These are phyloP conservation scores for Drosophila aldrichi DNA, from an alignment of 2,888 invertebrate genomes.

Conservation along the genomic window DNA sequence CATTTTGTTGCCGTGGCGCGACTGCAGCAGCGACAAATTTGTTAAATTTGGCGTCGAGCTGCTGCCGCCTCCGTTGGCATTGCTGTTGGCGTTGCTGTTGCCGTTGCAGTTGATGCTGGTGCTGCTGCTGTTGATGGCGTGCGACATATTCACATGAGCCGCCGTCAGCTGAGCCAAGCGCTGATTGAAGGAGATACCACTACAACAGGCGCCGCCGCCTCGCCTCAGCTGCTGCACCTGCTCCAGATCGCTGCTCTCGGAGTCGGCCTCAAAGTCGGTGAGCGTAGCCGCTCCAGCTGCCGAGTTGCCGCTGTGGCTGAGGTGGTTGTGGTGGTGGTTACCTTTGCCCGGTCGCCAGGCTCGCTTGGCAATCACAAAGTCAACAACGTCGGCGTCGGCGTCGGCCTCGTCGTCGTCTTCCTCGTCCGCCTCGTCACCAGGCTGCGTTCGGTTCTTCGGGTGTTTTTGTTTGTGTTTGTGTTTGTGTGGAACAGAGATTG, in stretches of 20 bases:
- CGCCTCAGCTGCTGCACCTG: slow-evolving; percentile 77
- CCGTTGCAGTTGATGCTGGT: slow-evolving; percentile 31
- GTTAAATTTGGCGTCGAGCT: slow-evolving; percentile 49
- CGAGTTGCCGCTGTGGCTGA: slow-evolving; percentile 24
- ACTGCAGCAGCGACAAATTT: slow-evolving; percentile 54
- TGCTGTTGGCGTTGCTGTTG: slow-evolving; percentile 39
- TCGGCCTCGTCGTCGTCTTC: slow-evolving; percentile 64
- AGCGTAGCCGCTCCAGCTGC: slow-evolving; percentile 70
- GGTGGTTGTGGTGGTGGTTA: slow-evolving; percentile 26
- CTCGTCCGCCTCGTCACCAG: slow-evolving; percentile 84
- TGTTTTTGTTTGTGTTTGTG: not conserved
- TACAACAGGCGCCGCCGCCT: slow-evolving; percentile 13
- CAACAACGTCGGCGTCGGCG: slow-evolving; percentile 66
- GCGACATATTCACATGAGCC: slow-evolving; percentile 50
- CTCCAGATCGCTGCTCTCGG: slow-evolving; percentile 86
- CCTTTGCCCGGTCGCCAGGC: slow-evolving; percentile 67
- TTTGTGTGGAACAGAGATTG: slow-evolving; percentile 31
- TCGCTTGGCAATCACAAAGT: slow-evolving; percentile 70
- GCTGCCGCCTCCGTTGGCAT: slow-evolving; percentile 47
- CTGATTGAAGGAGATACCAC: slow-evolving; percentile 18
- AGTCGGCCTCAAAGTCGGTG: slow-evolving; percentile 88
- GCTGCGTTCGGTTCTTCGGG: slow-evolving; percentile 40
- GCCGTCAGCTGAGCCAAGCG: slow-evolving; percentile 28
- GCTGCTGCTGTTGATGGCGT: slow-evolving; percentile 35
- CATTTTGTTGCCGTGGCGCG: slow-evolving; percentile 68